A percentile compares a stretch with the other conserved stretches of the same genome.
Conservation (phyloP, 2,888 invertebrate species). For the Sisyra nigra region DNA sequence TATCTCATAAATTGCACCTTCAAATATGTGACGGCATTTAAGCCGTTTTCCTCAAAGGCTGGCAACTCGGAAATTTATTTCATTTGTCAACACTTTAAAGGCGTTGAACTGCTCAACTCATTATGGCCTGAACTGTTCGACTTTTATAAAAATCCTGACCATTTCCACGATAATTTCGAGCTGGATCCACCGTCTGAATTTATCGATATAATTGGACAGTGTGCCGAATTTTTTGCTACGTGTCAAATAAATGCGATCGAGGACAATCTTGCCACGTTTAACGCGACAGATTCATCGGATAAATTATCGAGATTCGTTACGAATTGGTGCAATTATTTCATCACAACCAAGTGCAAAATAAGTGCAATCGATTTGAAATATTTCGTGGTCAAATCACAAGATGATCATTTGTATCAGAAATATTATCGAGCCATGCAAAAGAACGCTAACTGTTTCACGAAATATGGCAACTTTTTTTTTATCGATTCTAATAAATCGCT, state of each 20-base stretch:
- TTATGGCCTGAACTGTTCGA: slow-evolving; percentile 24
- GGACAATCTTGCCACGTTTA: slow-evolving; percentile 45
- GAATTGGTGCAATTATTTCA: slow-evolving; percentile 35
- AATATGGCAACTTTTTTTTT: too few relatives aligned
- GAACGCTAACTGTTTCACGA: too few relatives aligned
- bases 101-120: slow-evolving; percentile 19
- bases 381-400: neutral
- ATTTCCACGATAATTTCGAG: slow-evolving; percentile 38
- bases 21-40: slow-evolving; percentile 54
- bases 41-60: slow-evolving; percentile 84
- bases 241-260: slow-evolving; percentile 51
- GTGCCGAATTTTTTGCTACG: slow-evolving; percentile 46
- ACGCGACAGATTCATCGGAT: slow-evolving; percentile 15
- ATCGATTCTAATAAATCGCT: too few relatives aligned
- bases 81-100: slow-evolving; percentile 48
- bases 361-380: slow-evolving; percentile 24
- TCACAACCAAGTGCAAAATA: slow-evolving; percentile 39
- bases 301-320: slow-evolving; percentile 16
- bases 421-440: too few relatives aligned
- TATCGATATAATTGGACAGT: slow-evolving; percentile 43
- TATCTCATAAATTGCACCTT: slow-evolving; percentile 68
- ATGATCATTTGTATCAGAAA: too few relatives aligned
- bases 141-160: slow-evolving; percentile 28
- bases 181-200: slow-evolving; percentile 43
- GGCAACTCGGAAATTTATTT: slow-evolving; percentile 92